A percentile compares a stretch with the other conserved stretches of the same genome.
Conservation (phyloP, 92 coral and sea anemone species). For the Siderastrea siderea region DNA sequence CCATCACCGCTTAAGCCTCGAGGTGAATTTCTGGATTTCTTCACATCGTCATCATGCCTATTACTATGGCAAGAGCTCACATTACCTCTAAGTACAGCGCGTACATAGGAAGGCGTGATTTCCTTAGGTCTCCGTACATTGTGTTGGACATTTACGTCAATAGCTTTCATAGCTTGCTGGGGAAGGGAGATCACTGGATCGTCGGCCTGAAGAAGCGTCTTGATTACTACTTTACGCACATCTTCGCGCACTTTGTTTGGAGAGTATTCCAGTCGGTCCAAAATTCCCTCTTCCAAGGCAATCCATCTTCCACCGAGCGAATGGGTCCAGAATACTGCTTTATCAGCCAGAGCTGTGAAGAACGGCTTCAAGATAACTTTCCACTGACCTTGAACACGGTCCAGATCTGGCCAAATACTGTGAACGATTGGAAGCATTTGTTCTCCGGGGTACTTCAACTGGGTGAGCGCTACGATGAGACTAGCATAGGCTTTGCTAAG, state of each 20-base stretch:
- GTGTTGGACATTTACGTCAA: constrained; percentile 70
- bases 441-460: constrained; percentile 64
- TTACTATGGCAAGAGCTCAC: not conserved
- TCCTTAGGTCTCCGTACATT: constrained; percentile 64
- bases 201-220: constrained; percentile 71
- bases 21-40: not conserved
- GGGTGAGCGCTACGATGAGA: constrained; percentile 73
- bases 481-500: constrained; percentile 88
- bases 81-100: constrained; percentile 64
- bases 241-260: constrained; percentile 68
- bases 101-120: constrained; percentile 84
- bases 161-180: constrained; percentile 82
- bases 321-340: constrained; percentile 85
- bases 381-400: constrained; percentile 93
- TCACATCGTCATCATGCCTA: not conserved
- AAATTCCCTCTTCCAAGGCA: constrained; percentile 82
- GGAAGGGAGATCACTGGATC: constrained; percentile 82
- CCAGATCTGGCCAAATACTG: constrained; percentile 82
- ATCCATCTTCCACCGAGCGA: constrained; percentile 91
- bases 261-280: constrained; percentile 76
- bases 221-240: constrained; percentile 76
- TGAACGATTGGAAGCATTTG: constrained; percentile 74
- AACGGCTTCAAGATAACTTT: constrained; percentile 83
- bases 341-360: constrained; percentile 72
- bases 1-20: not conserved